Base-by-base conservation (phyloP, 2,113 vertebrate species). In the Pantherophis guttatus region DNA sequence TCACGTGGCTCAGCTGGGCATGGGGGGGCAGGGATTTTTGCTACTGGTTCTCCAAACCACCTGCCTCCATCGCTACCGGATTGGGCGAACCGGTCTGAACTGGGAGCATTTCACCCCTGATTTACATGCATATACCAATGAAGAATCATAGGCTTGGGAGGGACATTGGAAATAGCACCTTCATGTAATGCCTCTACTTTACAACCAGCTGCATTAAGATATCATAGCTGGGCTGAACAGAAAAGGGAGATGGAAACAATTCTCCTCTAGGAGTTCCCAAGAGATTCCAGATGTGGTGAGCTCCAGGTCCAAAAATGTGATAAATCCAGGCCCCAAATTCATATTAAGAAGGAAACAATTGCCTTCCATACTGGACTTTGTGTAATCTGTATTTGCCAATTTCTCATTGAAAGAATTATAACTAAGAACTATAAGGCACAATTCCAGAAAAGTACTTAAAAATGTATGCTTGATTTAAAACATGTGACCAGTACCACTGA, bases 381-480 rank as follows among this genome's bases (percentile, higher is more conserved):
- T 8, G 3, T 93, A 26, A 0, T 12, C 19, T 52, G 23, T 26
- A 21, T 55, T 55, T 86, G 13, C 5, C 65, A 65, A 26, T 62
- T 52, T 15, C 12, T 62, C 5, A 23, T 0, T 29, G 55, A 57
- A 29, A 0, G 0, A 44, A 44, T 3, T 44, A 44, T 44, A 44
- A 44, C 44, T 44, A 44, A 44, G 44, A 44, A 44, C 44, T 44
- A 44, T 44, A 44, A 44, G 54, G 62, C 48, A 39, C 90, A 91
- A 87, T 29, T 86, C 23, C 57, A 89, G 39, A 24, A 65, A 21
- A 90, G 89, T 86, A 57, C 92, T 91, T 93, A 87, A 93, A n/a
- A 92, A 48, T 1, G 26, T 50, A 89, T 87, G n/a, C 75, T 90
- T 90, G 86, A 90, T 90, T 93, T 90, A 87, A 90, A 93, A 93